Conservation (phyloP, 1,140 invertebrate genomes). For the Acromyrmex charruanus region DNA sequence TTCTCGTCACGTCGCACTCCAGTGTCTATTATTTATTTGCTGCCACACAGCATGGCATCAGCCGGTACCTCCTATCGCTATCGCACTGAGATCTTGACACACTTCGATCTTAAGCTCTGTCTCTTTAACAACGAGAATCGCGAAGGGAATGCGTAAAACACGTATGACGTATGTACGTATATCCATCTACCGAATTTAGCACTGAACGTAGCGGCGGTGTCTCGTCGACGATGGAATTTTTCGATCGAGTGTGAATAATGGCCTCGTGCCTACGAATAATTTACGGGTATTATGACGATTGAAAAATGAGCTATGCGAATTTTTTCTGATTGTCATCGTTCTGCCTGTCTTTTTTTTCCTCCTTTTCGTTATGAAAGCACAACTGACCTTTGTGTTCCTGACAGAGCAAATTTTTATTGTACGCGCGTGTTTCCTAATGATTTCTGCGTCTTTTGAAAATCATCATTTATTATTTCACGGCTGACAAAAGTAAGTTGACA, state of each 20-base stretch:
- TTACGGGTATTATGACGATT: background rate
- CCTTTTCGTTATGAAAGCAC: background rate
- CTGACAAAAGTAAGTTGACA: background rate
- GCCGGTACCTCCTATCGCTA: background rate
- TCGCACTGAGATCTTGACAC: background rate
- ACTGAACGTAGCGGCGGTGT: background rate
- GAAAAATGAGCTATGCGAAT: background rate
- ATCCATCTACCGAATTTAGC: background rate
- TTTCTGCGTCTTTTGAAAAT: too few relatives aligned
- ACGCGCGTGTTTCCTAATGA: background rate
- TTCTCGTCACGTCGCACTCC: background rate
- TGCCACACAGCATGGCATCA: background rate
- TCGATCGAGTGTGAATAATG: background rate
- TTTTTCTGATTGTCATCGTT: constrained; percentile 6
- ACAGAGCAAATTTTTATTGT: background rate
- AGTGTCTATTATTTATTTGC: background rate
- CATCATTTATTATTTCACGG: too few relatives aligned
- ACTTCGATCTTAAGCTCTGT: background rate
- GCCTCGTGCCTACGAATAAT: background rate
- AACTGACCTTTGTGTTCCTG: background rate
- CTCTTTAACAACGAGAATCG: background rate
- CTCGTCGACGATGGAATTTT: background rate
- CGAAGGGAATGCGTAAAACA: background rate
- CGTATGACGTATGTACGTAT: background rate
- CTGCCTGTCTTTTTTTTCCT: background rate